Evolutionary conservation across 2,888 invertebrate species (phyloP), one percentile per base, ranked within the genome.

Genomic region (Euphydryas editha): DNA sequence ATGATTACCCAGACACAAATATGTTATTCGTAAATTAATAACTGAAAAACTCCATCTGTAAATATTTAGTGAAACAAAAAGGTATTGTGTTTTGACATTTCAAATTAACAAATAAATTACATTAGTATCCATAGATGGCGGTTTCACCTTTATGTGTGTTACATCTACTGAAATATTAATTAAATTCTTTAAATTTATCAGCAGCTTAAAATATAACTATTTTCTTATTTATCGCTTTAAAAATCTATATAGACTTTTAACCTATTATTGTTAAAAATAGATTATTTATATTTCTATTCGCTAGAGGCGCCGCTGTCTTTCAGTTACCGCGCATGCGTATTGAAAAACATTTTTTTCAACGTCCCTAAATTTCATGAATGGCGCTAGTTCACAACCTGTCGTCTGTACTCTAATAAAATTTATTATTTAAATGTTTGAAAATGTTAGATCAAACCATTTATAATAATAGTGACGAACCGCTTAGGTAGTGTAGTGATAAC

Each of bases 361-460:
- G 83, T 79, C 81, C 81, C 81, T 80, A 76, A 85, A 85, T 78
- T 84, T 87, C 90, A 92, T 92, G 92, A 92, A 92, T 92, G 92
- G 88, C 85, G 81, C 72, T 77, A 81, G 82, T 79, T 73, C 84
- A 87, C 84, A 87, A 86, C 83, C 83, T 80, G 77, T 78, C 81
- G 80, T 76, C 81, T 79, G 78, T 86, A 85, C 82, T 86, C 81
- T 83, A 81, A 83, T 81, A 83, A 81, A 82, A 81, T 82, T 83
- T 81, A 79, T 84, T 83, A 82, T 81, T 84, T 82, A 82, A 54
- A 84, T 86, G 84, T 79, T 83, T 85, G 76, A 90, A 90, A 88
- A 91, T 92, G 91, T 80, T 84, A 86, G 81, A 73, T 80, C 76
- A 79, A 85, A 83, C 74, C 69, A 73, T 70, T 74, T 77, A 79